These are phyloP conservation scores for human (Homo sapiens) DNA, from an alignment of 2,113 vertebrate genomes.

Conservation along the genomic window GRCh38 chr9:29924501-29925000, in stretches of 20 bases:
- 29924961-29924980: background rate
- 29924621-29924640: background rate
- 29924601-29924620: background rate
- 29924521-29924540: background rate
- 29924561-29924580: background rate
- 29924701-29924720: background rate
- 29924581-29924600: background rate
- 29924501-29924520: background rate
- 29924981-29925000: background rate
- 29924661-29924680: background rate
- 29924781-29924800: background rate
- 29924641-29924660: background rate
- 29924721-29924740: background rate
- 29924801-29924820: background rate
- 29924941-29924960: background rate
- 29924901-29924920: background rate
- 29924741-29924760: background rate
- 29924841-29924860: background rate
- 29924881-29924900: background rate
- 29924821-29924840: background rate
- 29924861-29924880: background rate
- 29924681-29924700: rapidly evolving
- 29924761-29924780: background rate
- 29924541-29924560: background rate
- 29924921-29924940: background rate